A percentile compares a stretch with the other conserved stretches of the same genome.
Conservation (phyloP, 2,113 vertebrate genomes). For the Formicarius rufipectus region DNA sequence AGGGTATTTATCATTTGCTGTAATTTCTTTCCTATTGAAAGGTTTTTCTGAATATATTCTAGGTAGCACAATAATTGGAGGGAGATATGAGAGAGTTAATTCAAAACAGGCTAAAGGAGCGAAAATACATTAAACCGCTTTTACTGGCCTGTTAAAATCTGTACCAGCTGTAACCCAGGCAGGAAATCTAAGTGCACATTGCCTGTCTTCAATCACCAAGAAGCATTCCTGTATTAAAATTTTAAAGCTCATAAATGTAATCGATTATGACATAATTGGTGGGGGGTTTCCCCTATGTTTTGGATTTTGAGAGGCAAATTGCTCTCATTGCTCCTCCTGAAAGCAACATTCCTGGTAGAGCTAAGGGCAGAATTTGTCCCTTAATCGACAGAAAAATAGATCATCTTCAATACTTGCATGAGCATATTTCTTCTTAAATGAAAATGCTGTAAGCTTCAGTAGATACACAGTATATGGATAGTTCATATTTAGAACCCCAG, state of each 20-base stretch:
- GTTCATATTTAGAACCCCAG: neutral
- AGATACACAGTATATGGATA: neutral
- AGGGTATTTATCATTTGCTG: neutral
- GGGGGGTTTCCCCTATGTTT: rapidly evolving
- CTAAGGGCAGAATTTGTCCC: neutral
- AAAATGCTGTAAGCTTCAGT: neutral
- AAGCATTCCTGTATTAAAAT: neutral
- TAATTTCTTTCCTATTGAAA: neutral
- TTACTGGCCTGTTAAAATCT: neutral
- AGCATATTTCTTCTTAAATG: neutral
- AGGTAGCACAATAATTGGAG: neutral
- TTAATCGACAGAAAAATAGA: neutral
- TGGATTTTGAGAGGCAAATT: neutral
- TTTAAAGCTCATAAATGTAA: neutral
- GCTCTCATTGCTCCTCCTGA: neutral
- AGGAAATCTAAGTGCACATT: neutral
- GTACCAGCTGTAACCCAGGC: neutral
- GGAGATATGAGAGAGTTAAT: neutral
- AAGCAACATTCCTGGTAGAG: neutral
- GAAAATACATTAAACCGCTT: neutral
- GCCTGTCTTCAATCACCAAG: neutral
- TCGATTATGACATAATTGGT: neutral
- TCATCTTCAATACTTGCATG: neutral
- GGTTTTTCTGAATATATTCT: neutral
- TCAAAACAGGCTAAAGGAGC: neutral